Conservation (phyloP, 2,888 invertebrate species). For the Embidobia sp. region DNA sequence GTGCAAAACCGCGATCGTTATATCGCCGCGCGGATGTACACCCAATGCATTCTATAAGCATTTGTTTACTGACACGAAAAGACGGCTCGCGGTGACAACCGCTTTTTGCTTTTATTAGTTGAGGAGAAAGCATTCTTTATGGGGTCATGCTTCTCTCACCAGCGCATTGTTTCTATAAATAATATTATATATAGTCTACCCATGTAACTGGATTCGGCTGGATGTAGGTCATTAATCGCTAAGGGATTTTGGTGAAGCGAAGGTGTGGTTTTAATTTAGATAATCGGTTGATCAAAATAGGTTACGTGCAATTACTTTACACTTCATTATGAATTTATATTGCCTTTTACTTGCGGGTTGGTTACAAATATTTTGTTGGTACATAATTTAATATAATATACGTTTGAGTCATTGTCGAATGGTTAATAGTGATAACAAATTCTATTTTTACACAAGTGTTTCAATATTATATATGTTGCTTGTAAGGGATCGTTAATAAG, state of each 20-base stretch:
- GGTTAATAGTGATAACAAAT: no score
- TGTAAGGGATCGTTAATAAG: no score
- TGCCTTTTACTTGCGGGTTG: no score
- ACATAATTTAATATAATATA: no score
- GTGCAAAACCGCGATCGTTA: slow-evolving; percentile 54
- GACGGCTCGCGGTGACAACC: slow-evolving; percentile 21
- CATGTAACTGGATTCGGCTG: neutral
- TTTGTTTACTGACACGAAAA: slow-evolving; percentile 62
- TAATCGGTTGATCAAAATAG: no score
- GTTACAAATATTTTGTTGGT: no score
- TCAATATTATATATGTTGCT: no score
- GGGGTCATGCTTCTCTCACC: slow-evolving; percentile 5
- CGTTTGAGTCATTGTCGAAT: no score
- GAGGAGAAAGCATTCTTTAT: slow-evolving; percentile 26
- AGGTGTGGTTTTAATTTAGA: slow-evolving; percentile 30
- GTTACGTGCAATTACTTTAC: no score
- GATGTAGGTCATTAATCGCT: slow-evolving; percentile 35
- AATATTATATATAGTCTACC: slow-evolving; percentile 17
- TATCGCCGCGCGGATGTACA: slow-evolving; percentile 24
- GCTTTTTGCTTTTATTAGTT: slow-evolving; percentile 40
- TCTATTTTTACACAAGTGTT: no score
- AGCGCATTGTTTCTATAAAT: slow-evolving; percentile 26
- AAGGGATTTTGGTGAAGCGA: neutral
- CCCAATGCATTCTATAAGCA: slow-evolving; percentile 41
- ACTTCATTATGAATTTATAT: no score